Conservation (phyloP, 2,888 invertebrate genomes). For the Andricus quercusramuli region DNA sequence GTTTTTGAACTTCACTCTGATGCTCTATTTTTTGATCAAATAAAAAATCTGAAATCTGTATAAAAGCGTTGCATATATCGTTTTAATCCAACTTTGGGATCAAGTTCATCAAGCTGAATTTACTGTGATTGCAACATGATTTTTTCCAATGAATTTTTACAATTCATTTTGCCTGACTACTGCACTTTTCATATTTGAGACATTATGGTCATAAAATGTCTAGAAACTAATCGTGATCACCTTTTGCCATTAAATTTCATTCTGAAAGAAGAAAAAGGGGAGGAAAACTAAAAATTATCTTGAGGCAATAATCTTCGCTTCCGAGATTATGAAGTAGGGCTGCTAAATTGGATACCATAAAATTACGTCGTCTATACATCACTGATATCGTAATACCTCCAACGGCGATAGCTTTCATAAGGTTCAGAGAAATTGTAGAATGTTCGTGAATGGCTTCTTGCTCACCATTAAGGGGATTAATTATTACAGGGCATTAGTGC, state of each 20-base stretch:
- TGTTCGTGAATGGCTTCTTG: slow-evolving; percentile 30
- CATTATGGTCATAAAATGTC: not conserved
- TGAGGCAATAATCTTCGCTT: not conserved
- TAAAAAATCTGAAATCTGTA: no score
- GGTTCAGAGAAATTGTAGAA: slow-evolving; percentile 34
- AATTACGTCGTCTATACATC: slow-evolving; percentile 24
- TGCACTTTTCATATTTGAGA: not conserved
- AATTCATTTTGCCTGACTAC: not conserved
- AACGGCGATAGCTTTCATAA: not conserved
- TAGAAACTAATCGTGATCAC: not conserved
- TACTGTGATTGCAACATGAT: no score
- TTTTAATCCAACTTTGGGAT: no score
- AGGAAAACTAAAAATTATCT: not conserved
- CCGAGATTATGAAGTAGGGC: not conserved
- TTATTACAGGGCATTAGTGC: slow-evolving; percentile 15
- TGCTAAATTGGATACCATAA: not conserved
- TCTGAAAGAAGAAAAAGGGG: not conserved
- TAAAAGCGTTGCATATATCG: no score
- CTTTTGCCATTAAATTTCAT: not conserved
- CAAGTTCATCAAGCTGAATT: no score
- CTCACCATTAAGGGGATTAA: slow-evolving; percentile 24
- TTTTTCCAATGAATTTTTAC: not conserved
- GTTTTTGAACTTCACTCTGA: no score
- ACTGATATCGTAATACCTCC: slow-evolving; percentile 30
- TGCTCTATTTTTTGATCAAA: no score